These are phyloP conservation scores for rabbit (Oryctolagus cuniculus) DNA, from an alignment of 2,113 vertebrate genomes.

Conservation along the genomic window mOryCun1.1 NC_091441.1:49932001-49932500, in stretches of 20 bases:
- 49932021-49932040: neutral
- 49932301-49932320: constrained; percentile 40
- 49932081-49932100: neutral
- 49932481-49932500: neutral
- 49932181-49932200: constrained; percentile 48
- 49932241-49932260: constrained; percentile 57
- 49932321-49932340: constrained; percentile 68
- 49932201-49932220: constrained; percentile 45
- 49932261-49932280: constrained; percentile 63
- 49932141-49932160: constrained; percentile 70
- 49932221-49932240: constrained; percentile 32
- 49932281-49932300: constrained; percentile 13
- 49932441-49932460: neutral
- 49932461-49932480: constrained; percentile 11
- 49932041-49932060: neutral
- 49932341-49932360: constrained; percentile 40
- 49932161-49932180: constrained; percentile 55
- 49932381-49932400: constrained; percentile 19
- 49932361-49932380: neutral
- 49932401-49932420: neutral
- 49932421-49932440: neutral
- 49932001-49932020: neutral
- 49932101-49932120: constrained; percentile 56
- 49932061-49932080: constrained; percentile 55
- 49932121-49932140: constrained; percentile 30